Percentiles rank a stretch among this genome's conserved stretches.
Conservation (phyloP, 2,113 vertebrate species). For the Alligator sinensis region DNA sequence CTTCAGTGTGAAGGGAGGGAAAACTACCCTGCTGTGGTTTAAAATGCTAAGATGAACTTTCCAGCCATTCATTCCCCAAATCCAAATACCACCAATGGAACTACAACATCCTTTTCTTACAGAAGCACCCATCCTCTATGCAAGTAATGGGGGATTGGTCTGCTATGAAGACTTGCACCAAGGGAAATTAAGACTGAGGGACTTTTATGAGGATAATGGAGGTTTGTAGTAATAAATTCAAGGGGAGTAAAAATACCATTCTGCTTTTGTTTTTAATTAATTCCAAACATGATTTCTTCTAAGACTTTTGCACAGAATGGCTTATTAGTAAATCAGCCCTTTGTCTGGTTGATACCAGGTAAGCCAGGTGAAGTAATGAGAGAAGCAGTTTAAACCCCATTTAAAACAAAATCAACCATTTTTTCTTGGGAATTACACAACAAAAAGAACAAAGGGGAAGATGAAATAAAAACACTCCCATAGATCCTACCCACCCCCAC, state of each 20-base stretch:
- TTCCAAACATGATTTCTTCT: not conserved
- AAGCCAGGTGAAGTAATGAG: not conserved
- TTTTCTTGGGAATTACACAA: not conserved
- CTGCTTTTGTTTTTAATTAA: slow-evolving; percentile 2
- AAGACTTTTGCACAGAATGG: slow-evolving; percentile 53
- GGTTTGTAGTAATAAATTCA: not conserved
- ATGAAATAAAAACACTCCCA: not conserved
- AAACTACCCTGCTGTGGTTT: not conserved
- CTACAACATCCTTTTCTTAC: not conserved
- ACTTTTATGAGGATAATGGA: not conserved
- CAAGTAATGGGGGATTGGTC: not conserved
- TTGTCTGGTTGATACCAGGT: not conserved
- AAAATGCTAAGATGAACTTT: not conserved
- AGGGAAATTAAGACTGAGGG: not conserved
- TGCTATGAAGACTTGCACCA: not conserved
- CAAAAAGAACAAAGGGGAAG: not conserved
- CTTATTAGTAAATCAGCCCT: not conserved
- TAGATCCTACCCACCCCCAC: not conserved
- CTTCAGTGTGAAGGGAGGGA: not conserved
- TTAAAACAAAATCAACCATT: slow-evolving; percentile 9
- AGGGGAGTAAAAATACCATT: slow-evolving; percentile 27
- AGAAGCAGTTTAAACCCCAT: not conserved
- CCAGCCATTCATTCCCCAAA: not conserved
- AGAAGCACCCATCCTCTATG: not conserved
- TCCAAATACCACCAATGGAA: not conserved